Conservation (phyloP, 2,113 vertebrate genomes). For the Oncorhynchus clarkii region DNA sequence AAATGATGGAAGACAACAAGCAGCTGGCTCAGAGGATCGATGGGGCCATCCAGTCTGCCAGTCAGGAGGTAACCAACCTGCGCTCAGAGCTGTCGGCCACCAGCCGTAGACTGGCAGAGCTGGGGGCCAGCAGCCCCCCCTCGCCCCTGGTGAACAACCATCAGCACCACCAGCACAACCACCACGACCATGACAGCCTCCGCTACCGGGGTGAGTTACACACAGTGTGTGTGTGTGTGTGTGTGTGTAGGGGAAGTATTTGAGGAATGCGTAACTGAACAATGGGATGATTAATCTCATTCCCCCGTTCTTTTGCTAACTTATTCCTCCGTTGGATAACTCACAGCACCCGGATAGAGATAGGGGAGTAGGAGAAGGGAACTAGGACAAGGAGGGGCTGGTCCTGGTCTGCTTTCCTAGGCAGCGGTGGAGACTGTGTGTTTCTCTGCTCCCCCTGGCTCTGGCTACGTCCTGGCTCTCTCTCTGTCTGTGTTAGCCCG, state of each 20-base stretch:
- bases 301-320: constrained; percentile 20
- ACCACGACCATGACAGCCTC: constrained; percentile 64
- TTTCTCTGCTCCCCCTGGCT: constrained; percentile 35
- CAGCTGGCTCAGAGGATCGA: constrained; percentile 88
- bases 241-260: constrained; percentile 49
- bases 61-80: constrained; percentile 89
- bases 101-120: constrained; percentile 85
- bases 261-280: constrained; percentile 45
- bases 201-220: constrained; percentile 79
- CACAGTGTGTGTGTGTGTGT: constrained; percentile 37
- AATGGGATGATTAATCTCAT: constrained; percentile 12
- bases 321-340: constrained; percentile 18
- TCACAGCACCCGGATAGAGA: constrained; percentile 33
- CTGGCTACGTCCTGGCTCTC: neutral
- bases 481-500: neutral
- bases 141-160: constrained; percentile 72
- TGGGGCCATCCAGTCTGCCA: constrained; percentile 89
- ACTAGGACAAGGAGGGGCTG: constrained; percentile 38
- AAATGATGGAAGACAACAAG: constrained; percentile 95
- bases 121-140: constrained; percentile 75
- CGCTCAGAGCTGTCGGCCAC: constrained; percentile 87
- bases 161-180: constrained; percentile 70
- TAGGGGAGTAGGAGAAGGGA: neutral
- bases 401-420: constrained; percentile 57
- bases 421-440: constrained; percentile 46